Evolutionary conservation across 2,888 invertebrate species (phyloP), one percentile per base, ranked within the genome.

Genomic region (Oscheius myriophilus): DNA sequence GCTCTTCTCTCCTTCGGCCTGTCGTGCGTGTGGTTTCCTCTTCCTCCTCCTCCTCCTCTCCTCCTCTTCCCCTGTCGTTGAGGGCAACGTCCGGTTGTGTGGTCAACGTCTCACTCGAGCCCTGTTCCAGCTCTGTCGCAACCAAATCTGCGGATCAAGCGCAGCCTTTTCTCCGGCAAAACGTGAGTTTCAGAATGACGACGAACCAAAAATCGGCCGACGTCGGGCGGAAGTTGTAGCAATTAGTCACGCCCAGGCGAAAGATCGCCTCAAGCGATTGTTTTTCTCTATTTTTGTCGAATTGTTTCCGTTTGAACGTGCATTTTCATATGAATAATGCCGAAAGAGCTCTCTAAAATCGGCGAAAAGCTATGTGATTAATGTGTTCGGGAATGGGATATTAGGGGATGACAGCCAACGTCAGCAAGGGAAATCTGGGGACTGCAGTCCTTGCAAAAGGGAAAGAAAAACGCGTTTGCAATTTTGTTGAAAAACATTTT

Each of bases 1-100:
- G 49, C 33, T 61, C 49, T 49, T 26, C 21, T 49, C 33, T 21
- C 61, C 25, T 39, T 46, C 49, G 61, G 49, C 49, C 49, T 49
- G 46, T 33, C 11, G 46, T 16, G 61, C 49, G 14, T 33, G 33
- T 49, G 21, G 49, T 53, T 53, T 21, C 26, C 46, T 57, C 21
- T 18, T 65, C 2, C 39, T 65, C 43, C 18, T 65, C 16, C 51
- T 65, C 18, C 12, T 65, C 43, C 54, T 72, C 16, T 39, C 69
- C 16, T 18, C 62, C 16, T 69, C 71, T 7, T 46, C 69, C 12
- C 70, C 62, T 4, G 41, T 72, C 43, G 76, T 70, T 21, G 78
- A 78, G 59, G 76, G 64, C 21, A 76, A 67, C 55, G 63, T 83
- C n/a, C 79, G 83, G 54, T 69, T 83, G 49, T 83, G 83, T 61